Conservation (phyloP, 92 coral and sea anemone species). For the Zoanthus sansibaricus region DNA sequence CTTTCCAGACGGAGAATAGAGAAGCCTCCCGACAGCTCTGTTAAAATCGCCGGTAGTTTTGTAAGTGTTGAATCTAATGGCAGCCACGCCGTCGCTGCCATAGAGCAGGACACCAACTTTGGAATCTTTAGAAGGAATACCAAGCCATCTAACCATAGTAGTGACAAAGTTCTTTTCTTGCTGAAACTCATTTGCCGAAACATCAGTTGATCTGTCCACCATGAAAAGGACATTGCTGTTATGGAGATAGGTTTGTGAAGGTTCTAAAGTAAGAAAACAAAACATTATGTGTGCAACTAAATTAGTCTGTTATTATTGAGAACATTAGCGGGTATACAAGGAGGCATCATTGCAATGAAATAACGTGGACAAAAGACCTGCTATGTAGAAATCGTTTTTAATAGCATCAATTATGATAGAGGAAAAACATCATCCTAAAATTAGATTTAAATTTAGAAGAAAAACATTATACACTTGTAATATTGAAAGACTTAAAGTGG, state of each 20-base stretch:
- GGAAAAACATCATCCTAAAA: no score
- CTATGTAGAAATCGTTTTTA: no score
- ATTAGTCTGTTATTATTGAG: no score
- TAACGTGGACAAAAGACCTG: no score
- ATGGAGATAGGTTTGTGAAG: background rate
- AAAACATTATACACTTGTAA: no score
- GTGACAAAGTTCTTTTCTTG: conserved; percentile 54
- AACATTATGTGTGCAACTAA: background rate
- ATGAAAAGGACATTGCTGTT: conserved; percentile 50
- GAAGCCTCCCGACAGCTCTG: conserved; percentile 56
- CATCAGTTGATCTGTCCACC: conserved; percentile 55
- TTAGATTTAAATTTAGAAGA: no score
- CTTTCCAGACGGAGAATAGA: conserved; percentile 51
- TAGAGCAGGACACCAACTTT: conserved; percentile 60
- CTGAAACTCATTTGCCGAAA: conserved; percentile 45
- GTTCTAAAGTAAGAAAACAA: background rate
- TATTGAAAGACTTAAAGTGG: no score
- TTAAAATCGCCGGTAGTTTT: conserved; percentile 29
- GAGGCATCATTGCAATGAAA: no score
- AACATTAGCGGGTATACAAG: background rate
- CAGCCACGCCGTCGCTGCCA: conserved; percentile 42
- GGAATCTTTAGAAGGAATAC: conserved; percentile 44
- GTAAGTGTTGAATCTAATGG: conserved; percentile 43
- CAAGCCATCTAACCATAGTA: conserved; percentile 39
- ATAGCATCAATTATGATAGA: no score